Conservation (phyloP, 2,888 invertebrate genomes). For the Nasonovia ribisnigri region DNA sequence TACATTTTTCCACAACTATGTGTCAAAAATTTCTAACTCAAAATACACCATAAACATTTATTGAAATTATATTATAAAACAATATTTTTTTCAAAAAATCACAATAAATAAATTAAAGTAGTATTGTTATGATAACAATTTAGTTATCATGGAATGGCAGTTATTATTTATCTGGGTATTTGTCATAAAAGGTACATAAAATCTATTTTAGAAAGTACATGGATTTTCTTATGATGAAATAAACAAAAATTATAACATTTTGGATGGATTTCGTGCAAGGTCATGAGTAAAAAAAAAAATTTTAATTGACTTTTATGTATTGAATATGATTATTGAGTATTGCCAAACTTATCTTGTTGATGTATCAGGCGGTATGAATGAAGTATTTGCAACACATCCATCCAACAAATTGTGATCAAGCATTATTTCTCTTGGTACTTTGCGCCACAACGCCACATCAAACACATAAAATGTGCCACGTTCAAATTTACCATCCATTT, state of each 20-base stretch:
- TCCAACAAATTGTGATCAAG: slow-evolving; percentile 99
- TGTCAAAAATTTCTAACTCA: background rate
- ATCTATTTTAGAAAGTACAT: background rate
- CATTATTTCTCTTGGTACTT: slow-evolving; percentile 98
- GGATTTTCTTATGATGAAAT: background rate
- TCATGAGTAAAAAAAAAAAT: background rate
- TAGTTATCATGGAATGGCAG: background rate
- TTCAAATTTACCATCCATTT: slow-evolving; percentile 96
- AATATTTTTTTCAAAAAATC: background rate
- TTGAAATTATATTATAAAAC: background rate
- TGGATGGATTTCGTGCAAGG: background rate
- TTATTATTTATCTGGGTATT: background rate
- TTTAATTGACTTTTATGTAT: background rate
- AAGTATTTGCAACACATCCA: background rate
- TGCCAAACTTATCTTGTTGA: background rate
- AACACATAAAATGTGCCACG: slow-evolving; percentile 99
- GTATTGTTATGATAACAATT: background rate
- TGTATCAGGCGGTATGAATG: background rate
- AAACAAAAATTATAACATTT: background rate
- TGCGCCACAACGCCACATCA: slow-evolving; percentile 98
- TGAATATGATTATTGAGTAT: background rate
- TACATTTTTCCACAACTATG: background rate
- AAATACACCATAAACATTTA: background rate
- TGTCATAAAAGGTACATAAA: background rate
- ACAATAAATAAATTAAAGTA: background rate